These are phyloP conservation scores for Herpailurus yagouaroundi DNA, from an alignment of 2,113 vertebrate genomes.

Conservation along the genomic window DNA sequence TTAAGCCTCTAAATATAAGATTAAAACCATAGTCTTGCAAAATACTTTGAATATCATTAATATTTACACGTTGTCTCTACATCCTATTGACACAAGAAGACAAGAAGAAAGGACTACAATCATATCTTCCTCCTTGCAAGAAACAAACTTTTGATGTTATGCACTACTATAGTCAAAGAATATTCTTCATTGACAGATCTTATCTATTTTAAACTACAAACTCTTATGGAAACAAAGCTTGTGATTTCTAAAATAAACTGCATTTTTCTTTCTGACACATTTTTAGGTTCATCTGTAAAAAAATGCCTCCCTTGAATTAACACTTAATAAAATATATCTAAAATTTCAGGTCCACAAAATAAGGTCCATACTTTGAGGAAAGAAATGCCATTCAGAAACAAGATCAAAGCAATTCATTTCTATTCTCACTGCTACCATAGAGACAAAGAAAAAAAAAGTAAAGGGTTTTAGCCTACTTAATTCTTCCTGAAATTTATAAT, in stretches of 20 bases:
- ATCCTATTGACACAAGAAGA: constrained; percentile 25
- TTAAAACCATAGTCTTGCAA: constrained; percentile 11
- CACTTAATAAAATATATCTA: constrained; percentile 79
- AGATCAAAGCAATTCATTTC: constrained; percentile 85
- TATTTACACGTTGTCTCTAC: not conserved
- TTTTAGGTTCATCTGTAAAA: constrained; percentile 76
- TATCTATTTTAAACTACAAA: constrained; percentile 39
- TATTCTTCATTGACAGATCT: constrained; percentile 15
- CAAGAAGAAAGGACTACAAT: not conserved
- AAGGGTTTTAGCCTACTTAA: constrained; percentile 85
- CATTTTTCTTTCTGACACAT: constrained; percentile 67
- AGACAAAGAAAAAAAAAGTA: constrained; percentile 76
- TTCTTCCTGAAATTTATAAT: constrained; percentile 89
- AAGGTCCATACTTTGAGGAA: constrained; percentile 79
- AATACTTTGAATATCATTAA: constrained; percentile 40
- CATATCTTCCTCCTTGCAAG: not conserved
- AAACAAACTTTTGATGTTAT: not conserved
- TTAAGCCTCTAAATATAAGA: constrained; percentile 31
- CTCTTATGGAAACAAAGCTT: not conserved
- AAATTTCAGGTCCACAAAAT: constrained; percentile 81
- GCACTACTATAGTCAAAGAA: not conserved
- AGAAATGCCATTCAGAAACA: constrained; percentile 81
- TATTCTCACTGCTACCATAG: constrained; percentile 85
- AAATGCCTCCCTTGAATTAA: constrained; percentile 77
- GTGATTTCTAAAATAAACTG: constrained; percentile 76